Conservation (phyloP, 1,140 invertebrate species). For the Rhopalosiphum padi region DNA sequence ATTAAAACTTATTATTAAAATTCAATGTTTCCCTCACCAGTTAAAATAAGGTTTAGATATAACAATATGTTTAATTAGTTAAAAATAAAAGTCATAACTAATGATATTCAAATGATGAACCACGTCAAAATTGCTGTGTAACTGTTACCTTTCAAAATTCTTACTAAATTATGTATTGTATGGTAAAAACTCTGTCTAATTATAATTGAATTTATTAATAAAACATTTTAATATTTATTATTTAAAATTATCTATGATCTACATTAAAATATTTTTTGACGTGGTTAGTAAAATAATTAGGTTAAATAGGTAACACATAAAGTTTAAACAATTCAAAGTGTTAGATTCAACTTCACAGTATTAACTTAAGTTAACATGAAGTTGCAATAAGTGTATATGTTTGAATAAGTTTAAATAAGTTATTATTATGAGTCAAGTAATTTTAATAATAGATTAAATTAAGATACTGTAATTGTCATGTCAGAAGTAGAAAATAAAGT, state of each 20-base stretch:
- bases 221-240: not conserved
- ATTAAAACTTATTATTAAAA: too few species aligned
- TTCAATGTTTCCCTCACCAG: not conserved
- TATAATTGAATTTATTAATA: too few species aligned
- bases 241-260: too few species aligned
- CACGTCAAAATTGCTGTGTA: not conserved
- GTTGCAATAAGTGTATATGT: constrained; percentile 49
- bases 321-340: not conserved
- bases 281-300: not conserved
- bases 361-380: constrained; percentile 45
- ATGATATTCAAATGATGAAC: not conserved
- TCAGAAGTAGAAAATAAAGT: too few species aligned
- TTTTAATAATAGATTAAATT: too few species aligned
- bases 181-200: not conserved
- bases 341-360: constrained; percentile 35
- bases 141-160: not conserved
- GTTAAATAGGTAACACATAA: not conserved
- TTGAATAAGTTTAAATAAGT: not conserved
- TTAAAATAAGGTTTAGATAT: not conserved
- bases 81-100: not conserved
- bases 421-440: not conserved
- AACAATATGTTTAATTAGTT: not conserved
- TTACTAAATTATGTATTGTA: not conserved
- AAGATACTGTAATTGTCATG: too few species aligned
- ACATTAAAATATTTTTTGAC: not conserved